Base-by-base conservation (phyloP, 2,888 invertebrate species). In the Trachelus troglodyta region DNA sequence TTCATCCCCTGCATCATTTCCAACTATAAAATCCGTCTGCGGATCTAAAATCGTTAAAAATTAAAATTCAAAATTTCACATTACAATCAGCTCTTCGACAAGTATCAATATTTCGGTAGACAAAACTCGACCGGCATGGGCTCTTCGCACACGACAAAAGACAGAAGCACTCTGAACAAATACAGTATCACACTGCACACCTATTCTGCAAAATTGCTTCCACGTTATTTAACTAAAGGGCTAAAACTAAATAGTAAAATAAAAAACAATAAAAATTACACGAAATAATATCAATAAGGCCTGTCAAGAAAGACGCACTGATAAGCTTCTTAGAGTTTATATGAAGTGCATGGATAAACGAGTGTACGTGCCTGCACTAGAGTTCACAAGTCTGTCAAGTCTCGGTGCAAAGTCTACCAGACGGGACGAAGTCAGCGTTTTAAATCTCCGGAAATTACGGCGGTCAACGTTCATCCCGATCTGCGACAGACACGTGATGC, bases 381-480 rank as follows among this genome's bases (percentile, higher is more conserved):
- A 78, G 76, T 78, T 78, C 76, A 81, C 75, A 73, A 77, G 79
- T 77, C 79, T 79, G 77, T 37, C 15, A 40, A 56, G 77, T 40
- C 74, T 68, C 77, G 79, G 84, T 81, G 79, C 83, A 83, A 84
- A 84, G 84, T 83, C 75, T 81, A 77, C 76, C 71, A 68, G 78
- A 76, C 75, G 69, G 78, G 76, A 75, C 79, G 74, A 78, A 80
- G 82, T 80, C 81, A 81, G 81, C 78, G 79, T 77, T 81, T 82
- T 79, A 69, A 76, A 77, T 81, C 77, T 79, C 81, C 84, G 84
- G 85, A 86, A 87, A 85, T 83, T 82, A 75, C 76, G 69, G 78
- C 73, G 81, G 79, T 76, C 76, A 69, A 76, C 40, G 79, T 79
- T 76, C 74, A 79, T 37, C 74, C 40, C 40, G 40, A 6, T 40